A percentile compares a stretch with the other conserved stretches of the same genome.
Evolutionary conservation across 1,140 invertebrate species (phyloP).

Genomic region (Camponotus pennsylvanicus): DNA sequence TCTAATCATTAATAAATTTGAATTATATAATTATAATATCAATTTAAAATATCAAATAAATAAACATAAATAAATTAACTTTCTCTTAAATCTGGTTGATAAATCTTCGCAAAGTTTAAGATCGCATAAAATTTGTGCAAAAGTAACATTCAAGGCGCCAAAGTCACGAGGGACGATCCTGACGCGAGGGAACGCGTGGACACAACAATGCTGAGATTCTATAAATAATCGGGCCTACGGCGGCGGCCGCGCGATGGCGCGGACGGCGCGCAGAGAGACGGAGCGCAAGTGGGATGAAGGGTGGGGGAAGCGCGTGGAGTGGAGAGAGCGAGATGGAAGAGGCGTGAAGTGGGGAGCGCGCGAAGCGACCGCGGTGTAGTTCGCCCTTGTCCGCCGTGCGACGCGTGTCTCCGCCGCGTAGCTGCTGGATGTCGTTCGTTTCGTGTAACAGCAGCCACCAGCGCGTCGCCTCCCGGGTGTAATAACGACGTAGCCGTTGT

Average conservation of each 20-base stretch:
- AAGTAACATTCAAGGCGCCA: background rate
- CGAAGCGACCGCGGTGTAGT: constrained; percentile 48
- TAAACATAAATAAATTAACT: background rate
- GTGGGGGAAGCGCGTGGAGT: constrained; percentile 1
- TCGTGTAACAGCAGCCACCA: constrained; percentile 15
- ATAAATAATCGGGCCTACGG: constrained; percentile 70
- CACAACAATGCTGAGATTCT: constrained; percentile 67
- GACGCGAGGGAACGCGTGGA: constrained; percentile 38
- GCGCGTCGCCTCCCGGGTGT: constrained; percentile 12
- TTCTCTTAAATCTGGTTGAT: background rate
- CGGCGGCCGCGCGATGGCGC: constrained; percentile 36
- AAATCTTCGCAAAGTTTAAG: background rate
- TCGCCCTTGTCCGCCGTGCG: background rate
- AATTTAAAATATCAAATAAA: background rate
- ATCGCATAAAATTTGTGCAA: background rate
- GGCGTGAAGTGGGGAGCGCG: background rate
- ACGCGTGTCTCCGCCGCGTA: background rate
- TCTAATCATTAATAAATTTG: background rate
- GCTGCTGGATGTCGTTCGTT: background rate
- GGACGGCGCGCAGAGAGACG: constrained; percentile 26
- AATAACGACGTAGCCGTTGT: background rate
- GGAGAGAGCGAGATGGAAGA: background rate
- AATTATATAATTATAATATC: background rate
- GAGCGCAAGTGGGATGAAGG: background rate
- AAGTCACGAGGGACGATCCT: background rate